These are phyloP conservation scores for Escarpia spicata DNA, from an alignment of 2,888 invertebrate genomes.

Conservation along the genomic window DNA sequence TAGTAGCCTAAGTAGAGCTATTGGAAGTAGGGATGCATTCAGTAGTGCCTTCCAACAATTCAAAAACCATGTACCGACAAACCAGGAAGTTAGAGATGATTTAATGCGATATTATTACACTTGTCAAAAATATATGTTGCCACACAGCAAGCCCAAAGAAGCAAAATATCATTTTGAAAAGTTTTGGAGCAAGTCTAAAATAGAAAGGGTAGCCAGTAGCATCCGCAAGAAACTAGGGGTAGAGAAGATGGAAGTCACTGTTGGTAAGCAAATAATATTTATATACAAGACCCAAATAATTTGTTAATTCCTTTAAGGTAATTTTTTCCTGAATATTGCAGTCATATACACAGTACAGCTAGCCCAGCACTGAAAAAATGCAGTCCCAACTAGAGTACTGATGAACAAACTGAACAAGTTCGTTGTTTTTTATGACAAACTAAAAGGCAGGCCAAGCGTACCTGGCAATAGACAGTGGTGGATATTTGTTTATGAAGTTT, in stretches of 20 bases:
- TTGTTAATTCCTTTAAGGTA: not conserved
- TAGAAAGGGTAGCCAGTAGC: conserved; percentile 1
- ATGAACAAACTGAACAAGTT: no score
- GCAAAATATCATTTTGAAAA: not conserved
- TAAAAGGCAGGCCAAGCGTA: no score
- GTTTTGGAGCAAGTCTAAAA: not conserved
- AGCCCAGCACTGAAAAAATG: not conserved
- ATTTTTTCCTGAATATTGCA: not conserved
- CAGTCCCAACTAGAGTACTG: not conserved
- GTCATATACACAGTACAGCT: not conserved
- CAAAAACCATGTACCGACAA: not conserved
- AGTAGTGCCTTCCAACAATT: not conserved
- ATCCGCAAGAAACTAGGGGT: not conserved
- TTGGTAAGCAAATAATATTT: not conserved
- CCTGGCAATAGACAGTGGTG: no score
- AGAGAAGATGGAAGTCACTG: not conserved
- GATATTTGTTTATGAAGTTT: no score
- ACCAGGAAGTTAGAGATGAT: conserved; percentile 10
- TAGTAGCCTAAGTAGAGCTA: not conserved
- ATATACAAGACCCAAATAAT: not conserved
- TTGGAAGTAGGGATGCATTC: not conserved
- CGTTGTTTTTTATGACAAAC: no score
- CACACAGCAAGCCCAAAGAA: not conserved
- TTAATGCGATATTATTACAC: conserved; percentile 18
- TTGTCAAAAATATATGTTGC: conserved; percentile 19